Conservation (phyloP, 2,888 invertebrate genomes). For the Epinotia brunnichana region DNA sequence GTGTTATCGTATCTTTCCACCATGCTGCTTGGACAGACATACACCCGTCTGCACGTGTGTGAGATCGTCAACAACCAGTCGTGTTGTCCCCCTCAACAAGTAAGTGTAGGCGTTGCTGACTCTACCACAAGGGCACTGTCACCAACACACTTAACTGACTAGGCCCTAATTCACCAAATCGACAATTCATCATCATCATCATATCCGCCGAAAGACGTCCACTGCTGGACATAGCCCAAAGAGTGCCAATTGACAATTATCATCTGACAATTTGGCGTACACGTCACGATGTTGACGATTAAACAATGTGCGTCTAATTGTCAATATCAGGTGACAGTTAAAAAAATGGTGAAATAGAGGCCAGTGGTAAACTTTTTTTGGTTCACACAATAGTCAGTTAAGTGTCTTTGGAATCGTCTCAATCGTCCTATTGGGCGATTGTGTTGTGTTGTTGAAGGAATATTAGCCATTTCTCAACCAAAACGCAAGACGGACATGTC, state of each 20-base stretch:
- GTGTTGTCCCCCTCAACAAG: slow-evolving; percentile 89
- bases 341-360: no score
- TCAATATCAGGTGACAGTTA: no score
- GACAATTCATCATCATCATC: no score
- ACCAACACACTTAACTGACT: not conserved
- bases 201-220: no score
- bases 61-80: slow-evolving; percentile 92
- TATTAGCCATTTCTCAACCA: not conserved
- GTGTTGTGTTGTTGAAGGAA: not conserved
- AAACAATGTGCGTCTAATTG: no score
- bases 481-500: slow-evolving; percentile 3
- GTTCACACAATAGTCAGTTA: not conserved
- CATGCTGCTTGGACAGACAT: slow-evolving; percentile 88
- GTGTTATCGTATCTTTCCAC: slow-evolving; percentile 71
- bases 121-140: not conserved
- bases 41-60: slow-evolving; percentile 95
- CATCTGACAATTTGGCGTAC: no score
- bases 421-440: not conserved
- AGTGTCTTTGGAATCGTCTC: not conserved
- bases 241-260: no score
- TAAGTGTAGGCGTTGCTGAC: slow-evolving; percentile 61
- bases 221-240: no score
- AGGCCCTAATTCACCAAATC: no score
- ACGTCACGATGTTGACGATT: no score
- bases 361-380: not conserved